These are phyloP conservation scores for Gymnoscopelus microlampas DNA, from an alignment of 2,797 vertebrate genomes.

Conservation along the genomic window DNA sequence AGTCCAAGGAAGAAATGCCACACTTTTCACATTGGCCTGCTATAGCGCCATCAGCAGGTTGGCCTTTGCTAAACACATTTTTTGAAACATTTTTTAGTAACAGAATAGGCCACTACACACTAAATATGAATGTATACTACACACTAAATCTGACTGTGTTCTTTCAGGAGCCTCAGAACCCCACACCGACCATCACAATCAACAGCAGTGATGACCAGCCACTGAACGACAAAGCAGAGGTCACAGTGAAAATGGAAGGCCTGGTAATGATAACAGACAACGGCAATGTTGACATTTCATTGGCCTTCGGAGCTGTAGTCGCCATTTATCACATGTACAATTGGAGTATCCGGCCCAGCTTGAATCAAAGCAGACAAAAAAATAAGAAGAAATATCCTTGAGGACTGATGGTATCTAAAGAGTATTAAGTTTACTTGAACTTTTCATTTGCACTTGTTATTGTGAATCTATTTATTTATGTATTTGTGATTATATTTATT, in stretches of 20 bases:
- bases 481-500: too few species aligned
- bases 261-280: not conserved
- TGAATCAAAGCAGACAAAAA: too few species aligned
- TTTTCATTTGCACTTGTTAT: too few species aligned
- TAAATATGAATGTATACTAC: too few species aligned
- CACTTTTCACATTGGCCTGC: too few species aligned
- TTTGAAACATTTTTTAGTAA: not conserved
- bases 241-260: not conserved
- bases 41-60: too few species aligned
- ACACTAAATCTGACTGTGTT: not conserved
- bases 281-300: not conserved
- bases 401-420: too few species aligned
- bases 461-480: too few species aligned
- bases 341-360: not conserved
- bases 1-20: too few species aligned
- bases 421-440: too few species aligned
- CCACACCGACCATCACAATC: not conserved
- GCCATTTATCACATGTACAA: not conserved
- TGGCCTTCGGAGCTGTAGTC: not conserved
- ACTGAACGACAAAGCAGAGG: not conserved
- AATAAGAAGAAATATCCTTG: too few species aligned
- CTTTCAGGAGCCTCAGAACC: not conserved
- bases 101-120: not conserved
- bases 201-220: not conserved
- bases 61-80: too few species aligned